Evolutionary conservation across 1,140 invertebrate species (phyloP).

Genomic region (Calliphora vicina): DNA sequence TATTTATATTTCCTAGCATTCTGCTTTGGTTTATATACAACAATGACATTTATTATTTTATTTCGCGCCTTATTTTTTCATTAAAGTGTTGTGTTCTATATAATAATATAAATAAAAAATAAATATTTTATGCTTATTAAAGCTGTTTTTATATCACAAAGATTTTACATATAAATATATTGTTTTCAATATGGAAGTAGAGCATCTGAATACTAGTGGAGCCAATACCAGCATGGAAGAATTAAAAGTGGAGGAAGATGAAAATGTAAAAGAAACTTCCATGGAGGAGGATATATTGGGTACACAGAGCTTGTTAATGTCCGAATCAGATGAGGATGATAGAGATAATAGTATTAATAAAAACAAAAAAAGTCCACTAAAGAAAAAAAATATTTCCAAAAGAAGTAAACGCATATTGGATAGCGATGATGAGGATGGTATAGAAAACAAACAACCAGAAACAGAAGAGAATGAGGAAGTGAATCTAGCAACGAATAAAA

Average conservation of each 20-base stretch:
- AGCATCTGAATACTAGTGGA: not conserved
- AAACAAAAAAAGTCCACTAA: constrained; percentile 38
- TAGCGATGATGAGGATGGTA: constrained; percentile 36
- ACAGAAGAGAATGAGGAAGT: not conserved
- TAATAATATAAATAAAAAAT: not conserved
- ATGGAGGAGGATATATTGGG: constrained; percentile 53
- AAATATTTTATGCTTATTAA: not conserved
- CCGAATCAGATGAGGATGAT: constrained; percentile 55
- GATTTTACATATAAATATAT: not conserved
- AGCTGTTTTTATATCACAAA: not conserved
- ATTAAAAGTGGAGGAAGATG: constrained; percentile 49
- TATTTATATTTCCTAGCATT: not conserved
- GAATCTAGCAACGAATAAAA: constrained; percentile 37
- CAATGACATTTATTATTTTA: not conserved
- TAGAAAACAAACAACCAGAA: not conserved
- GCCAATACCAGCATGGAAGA: constrained; percentile 52
- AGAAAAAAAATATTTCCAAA: not conserved
- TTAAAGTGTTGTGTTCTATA: not conserved
- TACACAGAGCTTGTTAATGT: constrained; percentile 52
- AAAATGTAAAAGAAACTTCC: constrained; percentile 52
- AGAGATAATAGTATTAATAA: not conserved
- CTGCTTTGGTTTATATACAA: not conserved
- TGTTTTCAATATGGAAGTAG: not conserved
- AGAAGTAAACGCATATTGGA: constrained; percentile 24
- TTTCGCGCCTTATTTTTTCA: not conserved